A percentile compares a stretch with the other conserved stretches of the same genome.
Evolutionary conservation across 2,113 vertebrate species (phyloP).

Genomic region (Cynopterus brachyotis): DNA sequence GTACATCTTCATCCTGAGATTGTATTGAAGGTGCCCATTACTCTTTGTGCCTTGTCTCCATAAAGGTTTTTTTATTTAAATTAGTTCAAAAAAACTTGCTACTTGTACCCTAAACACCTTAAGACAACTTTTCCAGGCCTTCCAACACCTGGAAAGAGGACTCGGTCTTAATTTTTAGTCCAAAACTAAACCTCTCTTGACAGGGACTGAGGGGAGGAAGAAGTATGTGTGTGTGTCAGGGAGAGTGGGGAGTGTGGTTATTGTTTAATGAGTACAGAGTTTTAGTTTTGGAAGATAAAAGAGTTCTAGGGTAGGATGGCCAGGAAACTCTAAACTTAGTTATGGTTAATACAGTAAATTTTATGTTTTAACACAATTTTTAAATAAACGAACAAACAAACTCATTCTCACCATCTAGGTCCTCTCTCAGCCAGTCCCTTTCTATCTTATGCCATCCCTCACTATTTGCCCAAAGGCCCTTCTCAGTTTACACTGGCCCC

Average conservation of each 20-base stretch:
- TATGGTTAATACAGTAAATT: background rate
- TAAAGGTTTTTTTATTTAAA: background rate
- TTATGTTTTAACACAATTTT: background rate
- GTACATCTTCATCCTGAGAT: background rate
- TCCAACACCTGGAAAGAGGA: fast-evolving
- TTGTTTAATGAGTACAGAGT: background rate
- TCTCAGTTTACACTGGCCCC: background rate
- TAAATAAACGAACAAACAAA: background rate
- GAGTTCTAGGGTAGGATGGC: background rate
- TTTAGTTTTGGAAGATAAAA: background rate
- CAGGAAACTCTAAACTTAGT: too few relatives aligned
- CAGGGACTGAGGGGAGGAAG: background rate
- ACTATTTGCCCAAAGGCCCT: background rate
- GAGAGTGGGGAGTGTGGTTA: background rate
- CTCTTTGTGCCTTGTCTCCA: background rate
- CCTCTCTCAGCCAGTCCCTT: background rate
- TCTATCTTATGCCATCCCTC: background rate
- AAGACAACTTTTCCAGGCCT: too few relatives aligned
- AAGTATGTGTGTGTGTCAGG: background rate
- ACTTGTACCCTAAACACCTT: background rate
- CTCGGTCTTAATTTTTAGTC: background rate
- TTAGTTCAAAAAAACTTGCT: background rate
- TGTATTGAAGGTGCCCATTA: background rate
- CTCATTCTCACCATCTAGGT: background rate
- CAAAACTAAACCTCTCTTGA: background rate